Percentiles rank a stretch among this genome's conserved stretches.
These are phyloP conservation scores for Syndactyla subalaris DNA, from an alignment of 2,797 vertebrate genomes.

Conservation along the genomic window DNA sequence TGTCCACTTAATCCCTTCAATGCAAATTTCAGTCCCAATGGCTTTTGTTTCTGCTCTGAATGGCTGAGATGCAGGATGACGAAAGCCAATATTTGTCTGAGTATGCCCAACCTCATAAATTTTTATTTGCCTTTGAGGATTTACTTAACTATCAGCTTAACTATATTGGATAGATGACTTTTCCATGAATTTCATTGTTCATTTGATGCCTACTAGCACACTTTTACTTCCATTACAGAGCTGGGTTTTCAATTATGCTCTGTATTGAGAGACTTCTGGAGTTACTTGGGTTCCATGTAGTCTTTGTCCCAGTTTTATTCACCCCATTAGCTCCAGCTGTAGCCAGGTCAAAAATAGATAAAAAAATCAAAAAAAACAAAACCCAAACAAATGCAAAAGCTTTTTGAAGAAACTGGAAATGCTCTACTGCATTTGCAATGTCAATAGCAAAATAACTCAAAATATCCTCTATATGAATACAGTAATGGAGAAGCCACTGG, in stretches of 20 bases:
- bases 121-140: background rate
- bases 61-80: background rate
- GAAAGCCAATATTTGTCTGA: background rate
- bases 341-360: background rate
- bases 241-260: background rate
- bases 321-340: background rate
- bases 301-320: background rate
- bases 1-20: background rate
- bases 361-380: fast-evolving
- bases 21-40: background rate
- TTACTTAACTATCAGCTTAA: background rate
- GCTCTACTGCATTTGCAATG: background rate
- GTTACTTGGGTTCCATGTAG: background rate
- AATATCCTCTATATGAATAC: background rate
- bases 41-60: background rate
- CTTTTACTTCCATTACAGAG: background rate
- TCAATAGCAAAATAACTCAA: background rate
- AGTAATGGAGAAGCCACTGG: background rate
- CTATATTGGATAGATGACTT: background rate
- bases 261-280: background rate
- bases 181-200: background rate
- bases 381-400: background rate
- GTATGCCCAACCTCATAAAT: background rate
- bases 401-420: background rate
- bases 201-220: background rate